Base-by-base conservation (phyloP, 2,888 invertebrate species). In the Apamea anceps region DNA sequence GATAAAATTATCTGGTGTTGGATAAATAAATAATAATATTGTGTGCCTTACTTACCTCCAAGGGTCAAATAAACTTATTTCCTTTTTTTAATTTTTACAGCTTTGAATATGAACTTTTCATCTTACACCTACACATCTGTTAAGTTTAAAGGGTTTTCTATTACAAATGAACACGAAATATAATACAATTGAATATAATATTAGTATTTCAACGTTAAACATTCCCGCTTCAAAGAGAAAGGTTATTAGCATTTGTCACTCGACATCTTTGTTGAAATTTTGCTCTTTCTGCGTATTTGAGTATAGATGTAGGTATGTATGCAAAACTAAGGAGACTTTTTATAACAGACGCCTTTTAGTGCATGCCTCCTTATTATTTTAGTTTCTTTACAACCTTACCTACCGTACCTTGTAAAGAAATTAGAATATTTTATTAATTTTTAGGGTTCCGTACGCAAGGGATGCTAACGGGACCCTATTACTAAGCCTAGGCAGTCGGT, bases 211-310 rank as follows among this genome's bases (percentile, higher is more conserved):
- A 25, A 25, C 21, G n/a, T 62, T 57, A 18, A 48, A 25, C 54
- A 51, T n/a, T n/a, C n/a, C 18, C 32, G 15, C 45, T 67, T 78
- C 51, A 74, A 66, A 78, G 70, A 68, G 72, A 65, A 60, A 72
- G 21, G 28, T 70, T 73, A 73, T 71, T 78, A 78, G 37, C 65
- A 78, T 83, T 73, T 60, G 45, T 54, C 78, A 60, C 51, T 21
- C 18, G 10, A 42, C n/a, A n/a, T 72, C 32, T 57, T 15, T 62
- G 45, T 28, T 32, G 21, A 73, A 72, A 73, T 72, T 25, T 5
- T 72, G 37, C 51, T 45, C 18, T 54, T 51, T 45, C 63, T 82
- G 57, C 25, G 63, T 63, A 67, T 82, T 72, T 68, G 60, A 32
- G 5, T n/a, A n/a, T n/a, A n/a, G 60, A 57, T 68, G 51, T 21